A percentile compares a stretch with the other conserved stretches of the same genome.
phyloP scores from a whole-genome alignment of 2,888 invertebrate genomes.

The Erebia aethiops region DNA sequence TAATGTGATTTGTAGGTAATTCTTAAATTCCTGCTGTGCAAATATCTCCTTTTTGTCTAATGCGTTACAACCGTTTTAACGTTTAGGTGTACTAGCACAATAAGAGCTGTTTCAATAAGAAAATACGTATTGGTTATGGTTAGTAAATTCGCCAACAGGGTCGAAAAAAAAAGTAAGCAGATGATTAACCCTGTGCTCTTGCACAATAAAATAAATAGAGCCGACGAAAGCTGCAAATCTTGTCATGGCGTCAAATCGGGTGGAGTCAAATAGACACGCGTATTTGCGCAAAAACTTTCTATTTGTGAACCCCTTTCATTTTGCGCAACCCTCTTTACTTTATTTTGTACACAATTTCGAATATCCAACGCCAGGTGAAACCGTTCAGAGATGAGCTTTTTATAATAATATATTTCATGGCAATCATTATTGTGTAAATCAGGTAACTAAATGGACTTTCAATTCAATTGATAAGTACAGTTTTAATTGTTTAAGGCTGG shows the following conservation, averaged over 20 bases:
- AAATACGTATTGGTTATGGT: background rate
- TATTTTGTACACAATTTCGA: slow-evolving; percentile 49
- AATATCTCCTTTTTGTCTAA: too few species aligned
- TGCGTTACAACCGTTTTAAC: too few species aligned
- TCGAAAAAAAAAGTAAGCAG: background rate
- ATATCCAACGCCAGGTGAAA: slow-evolving; percentile 57
- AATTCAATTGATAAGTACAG: slow-evolving; percentile 1
- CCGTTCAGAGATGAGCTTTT: slow-evolving; percentile 5
- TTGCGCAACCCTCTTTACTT: slow-evolving; percentile 57
- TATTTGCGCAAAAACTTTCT: slow-evolving; percentile 57
- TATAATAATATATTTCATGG: background rate
- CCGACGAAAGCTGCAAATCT: slow-evolving; percentile 32
- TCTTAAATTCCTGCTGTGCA: background rate
- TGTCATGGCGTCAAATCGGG: slow-evolving; percentile 22
- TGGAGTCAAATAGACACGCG: slow-evolving; percentile 51
- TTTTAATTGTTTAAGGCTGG: background rate
- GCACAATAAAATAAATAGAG: slow-evolving; percentile 24
- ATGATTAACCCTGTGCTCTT: slow-evolving; percentile 23
- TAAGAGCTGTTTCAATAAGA: background rate
- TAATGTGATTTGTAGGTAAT: background rate
- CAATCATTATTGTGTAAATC: slow-evolving; percentile 10
- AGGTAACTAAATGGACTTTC: background rate
- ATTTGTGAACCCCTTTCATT: slow-evolving; percentile 58
- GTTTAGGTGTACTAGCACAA: too few species aligned
- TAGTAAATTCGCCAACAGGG: background rate